Conservation (phyloP, 1,140 invertebrate genomes). For the Tachypleus tridentatus region DNA sequence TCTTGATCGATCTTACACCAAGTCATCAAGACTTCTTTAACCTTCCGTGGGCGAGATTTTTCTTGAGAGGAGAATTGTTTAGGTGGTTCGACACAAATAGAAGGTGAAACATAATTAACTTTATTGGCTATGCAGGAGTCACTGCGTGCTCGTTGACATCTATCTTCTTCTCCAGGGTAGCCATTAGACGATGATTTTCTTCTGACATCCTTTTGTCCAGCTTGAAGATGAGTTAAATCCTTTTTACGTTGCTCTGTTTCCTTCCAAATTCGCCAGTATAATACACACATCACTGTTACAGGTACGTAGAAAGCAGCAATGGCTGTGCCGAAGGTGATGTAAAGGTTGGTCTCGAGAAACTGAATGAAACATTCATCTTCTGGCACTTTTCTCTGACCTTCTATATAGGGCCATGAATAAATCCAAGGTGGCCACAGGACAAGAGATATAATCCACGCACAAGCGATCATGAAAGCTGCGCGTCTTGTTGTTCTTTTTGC, state of each 20-base stretch:
- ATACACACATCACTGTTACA: constrained; percentile 31
- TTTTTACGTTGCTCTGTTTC: constrained; percentile 95
- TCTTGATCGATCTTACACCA: constrained; percentile 30
- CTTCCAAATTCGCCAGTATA: constrained; percentile 62
- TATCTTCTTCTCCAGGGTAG: constrained; percentile 13
- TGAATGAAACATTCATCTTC: constrained; percentile 43
- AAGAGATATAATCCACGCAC: constrained; percentile 32
- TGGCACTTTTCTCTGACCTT: constrained; percentile 36
- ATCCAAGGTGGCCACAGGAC: constrained; percentile 48
- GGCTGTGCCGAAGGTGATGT: constrained; percentile 39
- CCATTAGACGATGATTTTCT: constrained; percentile 75
- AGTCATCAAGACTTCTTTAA: constrained; percentile 18
- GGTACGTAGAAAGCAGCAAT: constrained; percentile 45
- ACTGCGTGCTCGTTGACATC: constrained; percentile 11
- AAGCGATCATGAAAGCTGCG: constrained; percentile 41
- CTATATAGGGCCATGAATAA: constrained; percentile 42
- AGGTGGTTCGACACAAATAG: constrained; percentile 14
- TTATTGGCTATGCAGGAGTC: constrained; percentile 18
- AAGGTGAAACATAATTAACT: constrained; percentile 14
- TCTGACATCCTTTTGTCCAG: constrained; percentile 74
- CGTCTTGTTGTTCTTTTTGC: constrained; percentile 40
- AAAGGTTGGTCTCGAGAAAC: constrained; percentile 41
- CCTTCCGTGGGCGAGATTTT: constrained; percentile 8
- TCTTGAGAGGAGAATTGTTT: constrained; percentile 10
- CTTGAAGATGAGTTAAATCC: constrained; percentile 84